Base-by-base conservation (phyloP, 2,888 invertebrate genomes). In the Glaucopsyche alexis region DNA sequence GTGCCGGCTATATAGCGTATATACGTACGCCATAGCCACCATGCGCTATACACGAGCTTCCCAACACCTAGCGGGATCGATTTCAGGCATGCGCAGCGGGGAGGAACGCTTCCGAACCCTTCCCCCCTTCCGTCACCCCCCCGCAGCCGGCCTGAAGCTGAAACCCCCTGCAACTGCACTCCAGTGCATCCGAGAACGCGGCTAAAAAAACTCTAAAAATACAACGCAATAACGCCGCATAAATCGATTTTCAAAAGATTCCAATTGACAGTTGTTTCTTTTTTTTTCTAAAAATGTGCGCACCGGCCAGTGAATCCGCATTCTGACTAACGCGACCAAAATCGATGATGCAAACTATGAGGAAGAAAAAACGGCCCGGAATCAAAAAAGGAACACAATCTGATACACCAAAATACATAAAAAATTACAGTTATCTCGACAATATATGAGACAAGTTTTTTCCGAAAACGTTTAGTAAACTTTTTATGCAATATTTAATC, bases 21-120 rank as follows among this genome's bases (percentile, higher is more conserved):
- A 81, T 78, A 80, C 42, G 78, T 77, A 76, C 76, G 78, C 77
- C 76, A 79, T 78, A 79, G 76, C 74, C 75, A 75, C 75, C 78
- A 78, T 79, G 77, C 74, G 72, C 76, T 76, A 76, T 80, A 77
- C 77, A 78, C 81, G 82, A 83, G 83, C 83, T 83, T 79, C 76
- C 81, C 87, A 85, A 87, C 85, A 89, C 88, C 87, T 87, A 85
- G 85, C 84, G 85, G 86, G 92, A 93, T 93, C 93, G 93, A 93
- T 93, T 80, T 74, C 85, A 81, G 78, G 88, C 93, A 88, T 91
- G 93, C 93, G 93, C 93, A 84, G 60, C 80, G 49, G 55, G 69
- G 13, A 45, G 74, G 78, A 75, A 73, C 81, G 83, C 83, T 85
- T 85, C 89, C 87, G 80, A 82, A 81, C 83, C 79, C 80, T 80